Evolutionary conservation across 2,113 vertebrate genomes (phyloP), one percentile per base, ranked within the genome.

Genomic region (Caracal caracal): DNA sequence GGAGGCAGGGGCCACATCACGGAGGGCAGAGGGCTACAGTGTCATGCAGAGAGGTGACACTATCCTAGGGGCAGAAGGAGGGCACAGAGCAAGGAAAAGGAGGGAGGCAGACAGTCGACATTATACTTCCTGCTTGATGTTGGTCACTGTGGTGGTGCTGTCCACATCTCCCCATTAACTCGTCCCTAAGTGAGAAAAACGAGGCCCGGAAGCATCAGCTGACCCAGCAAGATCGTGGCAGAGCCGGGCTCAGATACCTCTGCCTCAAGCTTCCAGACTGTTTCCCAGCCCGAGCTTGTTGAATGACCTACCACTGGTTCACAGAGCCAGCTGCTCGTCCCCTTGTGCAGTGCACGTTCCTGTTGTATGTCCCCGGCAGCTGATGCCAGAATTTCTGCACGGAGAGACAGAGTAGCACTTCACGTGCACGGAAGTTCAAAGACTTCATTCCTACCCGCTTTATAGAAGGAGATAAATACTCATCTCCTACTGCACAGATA

Each of bases 101-200:
- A 12, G 26, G 19, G 16, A 16, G 13, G 19, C 28, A 12, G 30
- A 3, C 16, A 2, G 1, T 33, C 16, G 0, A 10, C 33, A 13
- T 8, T 24, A 0, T 16, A 12, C 4, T 51, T 56, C 33, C 43
- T 19, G 3, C 11, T 12, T n/a, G 76, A 28, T 28, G 0, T 10
- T 28, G 17, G 82, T 43, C 6, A 9, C 81, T 47, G 0, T 43
- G 33, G 56, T 3, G 1, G n/a, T 59, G 5, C 40, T 6, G 6
- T 37, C 37, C 4, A 65, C 56, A 6, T 28, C n/a, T 7, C 61
- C 51, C 33, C 53, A 10, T 47, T 17, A 68, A 43, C 87, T 8
- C 33, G 63, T 78, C 90, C 24, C 53, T 59, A 28, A 2, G 17
- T n/a, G 51, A 86, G 79, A 56, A 89, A 73, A n/a, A 0, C 0